Conservation (phyloP, 2,888 invertebrate species). For the Synergus gifuensis region DNA sequence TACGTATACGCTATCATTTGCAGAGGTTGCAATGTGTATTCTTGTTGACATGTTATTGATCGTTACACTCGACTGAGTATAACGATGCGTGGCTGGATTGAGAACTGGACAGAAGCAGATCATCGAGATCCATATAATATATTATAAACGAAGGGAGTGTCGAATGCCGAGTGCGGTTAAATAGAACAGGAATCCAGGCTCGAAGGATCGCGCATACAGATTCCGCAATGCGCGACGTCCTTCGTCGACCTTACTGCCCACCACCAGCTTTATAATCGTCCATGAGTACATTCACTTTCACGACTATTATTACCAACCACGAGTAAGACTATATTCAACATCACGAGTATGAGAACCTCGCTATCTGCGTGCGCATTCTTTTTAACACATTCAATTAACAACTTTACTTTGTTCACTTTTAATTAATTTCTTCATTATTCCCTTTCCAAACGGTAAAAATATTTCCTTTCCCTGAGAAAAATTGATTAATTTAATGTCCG, state of each 20-base stretch:
- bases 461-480: neutral
- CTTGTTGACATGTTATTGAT: neutral
- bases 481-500: neutral
- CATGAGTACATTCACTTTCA: constrained; percentile 67
- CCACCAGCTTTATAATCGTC: constrained; percentile 47
- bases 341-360: constrained; percentile 20
- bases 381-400: neutral
- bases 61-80: neutral
- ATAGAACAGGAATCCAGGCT: constrained; percentile 32
- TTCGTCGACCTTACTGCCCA: constrained; percentile 60
- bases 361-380: constrained; percentile 44
- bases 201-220: constrained; percentile 39
- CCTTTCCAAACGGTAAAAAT: neutral
- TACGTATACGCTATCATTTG: neutral
- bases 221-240: constrained; percentile 56
- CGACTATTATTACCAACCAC: constrained; percentile 57
- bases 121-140: constrained; percentile 3
- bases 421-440: neutral
- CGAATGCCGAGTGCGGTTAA: neutral
- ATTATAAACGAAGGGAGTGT: constrained; percentile 6
- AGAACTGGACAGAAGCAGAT: neutral
- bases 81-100: neutral
- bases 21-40: neutral
- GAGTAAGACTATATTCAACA: constrained; percentile 51
- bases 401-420: neutral